Evolutionary conservation across 1,140 invertebrate species (phyloP).

Genomic region (Idris sp.): DNA sequence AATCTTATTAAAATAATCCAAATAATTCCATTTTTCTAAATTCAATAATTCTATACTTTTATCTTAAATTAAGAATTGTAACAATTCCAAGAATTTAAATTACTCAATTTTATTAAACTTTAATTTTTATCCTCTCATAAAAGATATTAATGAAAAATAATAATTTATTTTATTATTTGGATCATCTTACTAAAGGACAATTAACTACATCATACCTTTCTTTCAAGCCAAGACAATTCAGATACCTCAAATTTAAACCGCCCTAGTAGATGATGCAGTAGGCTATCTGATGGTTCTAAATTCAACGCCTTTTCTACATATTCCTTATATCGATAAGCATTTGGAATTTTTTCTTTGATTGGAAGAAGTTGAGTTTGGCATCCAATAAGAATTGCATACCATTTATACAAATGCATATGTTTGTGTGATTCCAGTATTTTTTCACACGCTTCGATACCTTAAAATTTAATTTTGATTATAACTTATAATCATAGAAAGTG

Average conservation of each 20-base stretch:
- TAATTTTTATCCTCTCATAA: no score
- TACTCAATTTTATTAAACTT: no score
- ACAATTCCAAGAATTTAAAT: no score
- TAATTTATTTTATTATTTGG: no score
- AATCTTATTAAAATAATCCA: no score
- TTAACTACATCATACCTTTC: constrained; percentile 78
- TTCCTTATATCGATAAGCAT: constrained; percentile 84
- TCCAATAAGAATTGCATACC: constrained; percentile 87
- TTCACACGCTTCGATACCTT: constrained; percentile 82
- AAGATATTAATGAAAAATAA: no score
- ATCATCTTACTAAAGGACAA: constrained; percentile 11
- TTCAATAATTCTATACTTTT: no score
- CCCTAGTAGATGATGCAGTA: constrained; percentile 85
- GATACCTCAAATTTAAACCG: constrained; percentile 84
- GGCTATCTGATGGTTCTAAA: constrained; percentile 83
- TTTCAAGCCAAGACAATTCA: constrained; percentile 84
- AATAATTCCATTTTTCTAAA: no score
- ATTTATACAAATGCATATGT: constrained; percentile 85
- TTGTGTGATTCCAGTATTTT: constrained; percentile 78
- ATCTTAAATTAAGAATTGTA: no score
- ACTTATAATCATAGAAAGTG: no score
- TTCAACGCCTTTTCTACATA: constrained; percentile 85
- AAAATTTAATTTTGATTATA: constrained; percentile 17
- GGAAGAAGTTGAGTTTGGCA: constrained; percentile 80
- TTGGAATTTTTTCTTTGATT: constrained; percentile 84